These are phyloP conservation scores for Pardalotus punctatus DNA, from an alignment of 2,113 vertebrate genomes.

Conservation along the genomic window DNA sequence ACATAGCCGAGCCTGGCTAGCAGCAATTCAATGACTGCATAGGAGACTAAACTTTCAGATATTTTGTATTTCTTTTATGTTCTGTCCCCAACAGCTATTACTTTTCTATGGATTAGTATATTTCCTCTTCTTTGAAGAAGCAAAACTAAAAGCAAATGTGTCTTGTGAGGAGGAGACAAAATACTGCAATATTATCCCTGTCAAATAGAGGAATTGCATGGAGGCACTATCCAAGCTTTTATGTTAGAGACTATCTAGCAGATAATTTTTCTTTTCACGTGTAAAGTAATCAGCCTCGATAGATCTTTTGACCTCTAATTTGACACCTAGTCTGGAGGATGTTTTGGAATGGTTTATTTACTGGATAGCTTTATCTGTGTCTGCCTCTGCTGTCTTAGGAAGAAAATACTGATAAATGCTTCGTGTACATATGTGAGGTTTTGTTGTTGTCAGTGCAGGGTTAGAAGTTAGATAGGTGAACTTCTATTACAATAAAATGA, in stretches of 20 bases:
- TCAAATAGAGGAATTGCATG: neutral
- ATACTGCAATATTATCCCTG: neutral
- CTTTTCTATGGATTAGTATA: neutral
- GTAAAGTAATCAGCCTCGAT: neutral
- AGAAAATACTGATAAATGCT: neutral
- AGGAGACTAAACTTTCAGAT: neutral
- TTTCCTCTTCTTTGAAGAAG: neutral
- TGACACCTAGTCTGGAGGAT: neutral
- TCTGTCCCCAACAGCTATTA: neutral
- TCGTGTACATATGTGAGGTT: neutral
- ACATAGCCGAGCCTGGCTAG: neutral
- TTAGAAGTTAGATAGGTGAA: neutral
- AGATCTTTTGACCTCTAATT: neutral
- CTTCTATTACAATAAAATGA: neutral
- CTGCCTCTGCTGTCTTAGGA: neutral
- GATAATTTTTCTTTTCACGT: neutral
- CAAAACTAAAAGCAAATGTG: neutral
- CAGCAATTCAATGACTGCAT: accelerated
- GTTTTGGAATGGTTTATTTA: neutral
- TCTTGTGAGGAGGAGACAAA: neutral
- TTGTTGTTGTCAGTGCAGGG: neutral
- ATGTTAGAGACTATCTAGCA: neutral
- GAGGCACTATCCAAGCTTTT: neutral
- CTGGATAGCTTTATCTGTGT: neutral
- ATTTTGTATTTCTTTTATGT: neutral